Evolutionary conservation across 2,888 invertebrate species (phyloP), one percentile per base, ranked within the genome.

Genomic region (Agrypnus murinus): DNA sequence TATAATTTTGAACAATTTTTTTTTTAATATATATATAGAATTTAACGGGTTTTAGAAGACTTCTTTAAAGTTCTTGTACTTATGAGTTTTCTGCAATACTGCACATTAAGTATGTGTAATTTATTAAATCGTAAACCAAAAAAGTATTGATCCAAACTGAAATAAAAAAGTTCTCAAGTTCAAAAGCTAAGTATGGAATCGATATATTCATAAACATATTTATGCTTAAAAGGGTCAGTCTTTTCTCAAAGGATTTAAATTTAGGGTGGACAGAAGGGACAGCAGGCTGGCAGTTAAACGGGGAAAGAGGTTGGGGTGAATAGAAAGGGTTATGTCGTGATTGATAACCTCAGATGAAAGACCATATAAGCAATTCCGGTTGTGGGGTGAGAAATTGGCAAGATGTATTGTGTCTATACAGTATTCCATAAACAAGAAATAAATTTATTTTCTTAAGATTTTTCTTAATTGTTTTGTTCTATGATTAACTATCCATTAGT

Each of bases 321-420:
- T 69, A 67, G 74, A 75, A 71, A 72, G 72, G 74, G 74, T 75
- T 74, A 70, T 65, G 69, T 69, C 67, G 75, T 75, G 75, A 75
- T 75, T 75, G 75, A 75, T 75, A 74, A 75, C 74, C 53, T 72
- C 65, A 62, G 65, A 70, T 70, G 73, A 69, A 69, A 70, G 70
- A 64, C 59, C 66, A 55, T 48, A 65, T 58, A 69, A 64, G 68
- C 71, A 66, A 63, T 63, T 63, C 46, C 55, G 19, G 53, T 50
- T 15, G 63, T 58, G 46, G 63, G 45, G 64, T 58, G 55, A 55
- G 70, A 40, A 70, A 65, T 60, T 62, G 65, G 65, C 55, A 62
- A 62, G 65, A 70, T 60, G 43, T 60, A 67, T 58, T 65, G 58
- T 65, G 65, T 65, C 40, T 65, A 25, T 25, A 65, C 46, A 65